A percentile compares a stretch with the other conserved stretches of the same genome.
phyloP scores from a whole-genome alignment of 2,113 vertebrate species.

The Corynorhinus townsendii region DNA sequence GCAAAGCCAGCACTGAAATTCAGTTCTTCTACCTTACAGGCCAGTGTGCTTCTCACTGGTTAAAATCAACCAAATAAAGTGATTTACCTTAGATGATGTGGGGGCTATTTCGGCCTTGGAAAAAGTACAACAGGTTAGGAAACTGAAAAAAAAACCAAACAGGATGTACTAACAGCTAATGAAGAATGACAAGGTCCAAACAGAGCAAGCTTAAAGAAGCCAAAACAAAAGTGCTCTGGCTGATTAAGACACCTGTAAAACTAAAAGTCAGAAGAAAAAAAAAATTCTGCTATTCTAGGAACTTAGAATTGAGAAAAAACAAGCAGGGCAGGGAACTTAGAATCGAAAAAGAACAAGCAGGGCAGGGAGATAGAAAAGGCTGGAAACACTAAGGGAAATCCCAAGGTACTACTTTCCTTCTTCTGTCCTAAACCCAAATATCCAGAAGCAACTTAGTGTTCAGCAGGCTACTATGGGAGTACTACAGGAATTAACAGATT shows the following conservation, averaged over 20 bases:
- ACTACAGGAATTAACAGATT: not conserved
- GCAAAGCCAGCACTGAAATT: not conserved
- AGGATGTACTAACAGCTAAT: conserved; percentile 43
- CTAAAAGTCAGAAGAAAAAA: conserved; percentile 45
- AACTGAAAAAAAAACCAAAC: not conserved
- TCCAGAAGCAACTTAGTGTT: not conserved
- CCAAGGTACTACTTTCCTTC: not conserved
- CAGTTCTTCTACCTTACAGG: not conserved
- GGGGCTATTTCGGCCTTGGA: not conserved
- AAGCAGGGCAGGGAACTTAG: not conserved
- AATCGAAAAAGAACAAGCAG: conserved; percentile 20
- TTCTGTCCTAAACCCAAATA: not conserved
- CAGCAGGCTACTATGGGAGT: not conserved
- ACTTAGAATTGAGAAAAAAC: conserved; percentile 32
- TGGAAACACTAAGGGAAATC: conserved; percentile 10
- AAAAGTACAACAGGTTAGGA: conserved; percentile 3
- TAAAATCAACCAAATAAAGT: not conserved
- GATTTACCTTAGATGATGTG: not conserved
- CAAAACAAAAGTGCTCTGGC: conserved; percentile 41
- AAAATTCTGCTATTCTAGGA: conserved; percentile 50
- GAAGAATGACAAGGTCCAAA: conserved; percentile 39
- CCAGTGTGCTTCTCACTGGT: not conserved
- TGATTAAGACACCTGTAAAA: conserved; percentile 41
- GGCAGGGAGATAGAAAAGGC: not conserved
- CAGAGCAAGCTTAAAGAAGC: not conserved